phyloP scores from a whole-genome alignment of 2,888 invertebrate species.

The Heteromyza rotundicornis region DNA sequence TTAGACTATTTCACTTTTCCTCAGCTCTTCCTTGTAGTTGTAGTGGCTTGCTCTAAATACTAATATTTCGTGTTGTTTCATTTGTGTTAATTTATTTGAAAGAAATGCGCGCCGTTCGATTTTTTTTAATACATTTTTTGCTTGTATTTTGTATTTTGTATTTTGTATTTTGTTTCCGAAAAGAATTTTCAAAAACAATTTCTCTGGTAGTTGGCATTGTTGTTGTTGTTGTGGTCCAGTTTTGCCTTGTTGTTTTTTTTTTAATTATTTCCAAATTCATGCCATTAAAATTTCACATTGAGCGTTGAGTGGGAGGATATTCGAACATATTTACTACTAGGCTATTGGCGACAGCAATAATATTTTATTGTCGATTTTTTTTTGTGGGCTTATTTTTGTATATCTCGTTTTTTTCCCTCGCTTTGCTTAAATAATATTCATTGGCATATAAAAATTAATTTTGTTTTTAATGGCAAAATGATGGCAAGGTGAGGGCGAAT shows the following conservation, averaged over 20 bases:
- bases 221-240: conserved; percentile 32
- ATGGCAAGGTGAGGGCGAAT: conserved; percentile 26
- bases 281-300: conserved; percentile 38
- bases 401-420: background rate
- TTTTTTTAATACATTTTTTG: too few relatives aligned
- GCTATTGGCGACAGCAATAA: conserved; percentile 15
- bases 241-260: conserved; percentile 33
- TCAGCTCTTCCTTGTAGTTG: conserved; percentile 4
- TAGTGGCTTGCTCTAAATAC: background rate
- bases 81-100: conserved; percentile 24
- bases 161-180: too few relatives aligned
- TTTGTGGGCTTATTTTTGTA: conserved; percentile 6
- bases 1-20: background rate
- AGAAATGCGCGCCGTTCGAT: conserved; percentile 13
- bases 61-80: conserved; percentile 19
- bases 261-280: conserved; percentile 11
- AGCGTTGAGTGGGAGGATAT: conserved; percentile 17
- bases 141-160: too few relatives aligned
- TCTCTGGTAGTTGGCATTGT: conserved; percentile 16
- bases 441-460: conserved; percentile 29
- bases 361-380: conserved; percentile 8
- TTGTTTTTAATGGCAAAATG: conserved; percentile 25
- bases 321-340: conserved; percentile 6
- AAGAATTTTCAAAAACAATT: conserved; percentile 8
- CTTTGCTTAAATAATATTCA: conserved; percentile 10